Evolutionary conservation across 2,797 vertebrate species (phyloP).

Genomic region (Dendrocincla tyrannina): DNA sequence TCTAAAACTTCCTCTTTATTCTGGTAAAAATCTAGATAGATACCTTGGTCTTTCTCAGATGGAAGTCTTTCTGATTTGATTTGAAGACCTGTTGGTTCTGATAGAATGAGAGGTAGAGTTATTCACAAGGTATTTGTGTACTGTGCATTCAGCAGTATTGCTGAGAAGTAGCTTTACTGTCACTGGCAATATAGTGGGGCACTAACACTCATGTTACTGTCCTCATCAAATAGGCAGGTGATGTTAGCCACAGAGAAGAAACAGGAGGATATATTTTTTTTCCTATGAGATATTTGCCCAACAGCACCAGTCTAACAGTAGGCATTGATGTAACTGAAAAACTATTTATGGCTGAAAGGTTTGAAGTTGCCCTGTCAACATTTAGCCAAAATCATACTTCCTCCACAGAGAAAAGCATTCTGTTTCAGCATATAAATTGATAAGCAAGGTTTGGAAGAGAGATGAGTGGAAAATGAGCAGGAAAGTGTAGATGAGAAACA

Average conservation of each 20-base stretch:
- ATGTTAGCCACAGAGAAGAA: background rate
- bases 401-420: background rate
- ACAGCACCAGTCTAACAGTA: background rate
- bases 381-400: background rate
- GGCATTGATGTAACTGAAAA: background rate
- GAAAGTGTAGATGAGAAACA: background rate
- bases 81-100: background rate
- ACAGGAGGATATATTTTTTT: background rate
- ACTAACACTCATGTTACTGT: background rate
- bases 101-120: background rate
- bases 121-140: background rate
- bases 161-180: background rate
- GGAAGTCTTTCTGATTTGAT: background rate
- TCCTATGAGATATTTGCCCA: background rate
- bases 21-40: background rate
- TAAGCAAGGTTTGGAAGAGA: background rate
- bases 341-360: background rate
- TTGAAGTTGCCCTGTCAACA: background rate
- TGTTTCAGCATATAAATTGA: background rate
- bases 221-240: background rate
- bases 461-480: background rate
- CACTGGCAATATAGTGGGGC: background rate
- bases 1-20: background rate
- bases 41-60: background rate
- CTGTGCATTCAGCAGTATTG: background rate